phyloP scores from a whole-genome alignment of 2,113 vertebrate genomes.

The Halichoerus grypus region DNA sequence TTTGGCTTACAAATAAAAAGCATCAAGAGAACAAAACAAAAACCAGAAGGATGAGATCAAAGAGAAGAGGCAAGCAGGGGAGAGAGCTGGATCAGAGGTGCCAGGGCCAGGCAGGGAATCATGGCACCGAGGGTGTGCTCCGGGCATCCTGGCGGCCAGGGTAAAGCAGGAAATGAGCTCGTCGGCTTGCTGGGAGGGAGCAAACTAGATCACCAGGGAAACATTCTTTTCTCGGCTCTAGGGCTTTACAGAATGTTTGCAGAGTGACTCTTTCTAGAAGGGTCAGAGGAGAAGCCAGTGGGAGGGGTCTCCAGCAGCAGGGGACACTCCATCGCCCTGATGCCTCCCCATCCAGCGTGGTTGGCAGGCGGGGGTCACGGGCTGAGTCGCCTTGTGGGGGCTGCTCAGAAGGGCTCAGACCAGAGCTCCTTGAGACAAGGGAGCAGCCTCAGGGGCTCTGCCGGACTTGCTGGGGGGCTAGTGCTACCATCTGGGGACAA shows the following conservation, averaged over 20 bases:
- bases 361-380: neutral
- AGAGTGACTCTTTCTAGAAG: neutral
- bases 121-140: neutral
- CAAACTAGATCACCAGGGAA: neutral
- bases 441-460: neutral
- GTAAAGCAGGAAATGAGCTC: neutral
- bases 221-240: neutral
- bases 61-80: neutral
- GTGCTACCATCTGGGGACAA: neutral
- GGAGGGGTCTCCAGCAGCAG: neutral
- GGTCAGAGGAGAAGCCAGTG: neutral
- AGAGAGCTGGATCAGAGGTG: neutral
- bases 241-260: neutral
- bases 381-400: neutral
- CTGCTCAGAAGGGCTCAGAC: neutral
- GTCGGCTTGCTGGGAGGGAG: neutral
- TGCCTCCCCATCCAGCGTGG: neutral
- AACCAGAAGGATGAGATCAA: neutral
- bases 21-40: neutral
- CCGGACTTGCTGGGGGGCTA: neutral
- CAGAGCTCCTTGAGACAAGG: neutral
- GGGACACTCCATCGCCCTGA: rapidly evolving
- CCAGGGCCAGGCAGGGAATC: neutral
- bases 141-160: neutral
- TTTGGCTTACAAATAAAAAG: neutral